Conservation (phyloP, 2,888 invertebrate species). For the Eubasilissa splendida region DNA sequence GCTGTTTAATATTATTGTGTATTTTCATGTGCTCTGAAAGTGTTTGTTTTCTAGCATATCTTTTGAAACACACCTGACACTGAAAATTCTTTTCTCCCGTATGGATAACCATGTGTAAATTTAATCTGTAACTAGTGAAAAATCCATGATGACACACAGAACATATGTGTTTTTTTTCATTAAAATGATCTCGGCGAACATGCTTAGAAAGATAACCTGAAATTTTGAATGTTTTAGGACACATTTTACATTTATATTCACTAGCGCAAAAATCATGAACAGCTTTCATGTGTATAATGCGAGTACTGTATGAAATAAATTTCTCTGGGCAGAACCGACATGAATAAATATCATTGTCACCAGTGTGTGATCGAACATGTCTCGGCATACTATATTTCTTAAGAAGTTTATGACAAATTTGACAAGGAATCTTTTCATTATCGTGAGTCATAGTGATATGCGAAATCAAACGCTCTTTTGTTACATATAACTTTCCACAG, state of each 20-base stretch:
- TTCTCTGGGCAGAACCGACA: slow-evolving; percentile 3
- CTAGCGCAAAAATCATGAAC: neutral
- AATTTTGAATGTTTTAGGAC: neutral
- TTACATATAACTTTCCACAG: slow-evolving; percentile 39
- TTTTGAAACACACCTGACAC: neutral
- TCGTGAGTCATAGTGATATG: slow-evolving; percentile 9
- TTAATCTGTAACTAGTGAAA: neutral
- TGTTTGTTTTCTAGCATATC: slow-evolving; percentile 8
- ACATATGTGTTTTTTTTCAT: neutral
- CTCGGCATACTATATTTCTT: slow-evolving; percentile 44
- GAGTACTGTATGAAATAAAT: neutral
- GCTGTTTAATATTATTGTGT: neutral
- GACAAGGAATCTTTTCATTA: slow-evolving; percentile 37
- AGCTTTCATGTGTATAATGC: neutral
- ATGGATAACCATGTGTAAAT: neutral
- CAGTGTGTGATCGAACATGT: slow-evolving; percentile 36
- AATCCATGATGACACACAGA: neutral
- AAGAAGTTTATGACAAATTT: slow-evolving; percentile 38
- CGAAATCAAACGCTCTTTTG: slow-evolving; percentile 7
- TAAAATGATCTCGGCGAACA: neutral
- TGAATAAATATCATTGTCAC: slow-evolving; percentile 25
- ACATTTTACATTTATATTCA: slow-evolving; percentile 12
- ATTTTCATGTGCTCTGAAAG: neutral
- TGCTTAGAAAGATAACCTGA: neutral
- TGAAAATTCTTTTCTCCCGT: slow-evolving; percentile 18